Percentiles rank a stretch among this genome's conserved stretches.
phyloP scores from a whole-genome alignment of 1,140 invertebrate species.

The Panulirus ornatus region DNA sequence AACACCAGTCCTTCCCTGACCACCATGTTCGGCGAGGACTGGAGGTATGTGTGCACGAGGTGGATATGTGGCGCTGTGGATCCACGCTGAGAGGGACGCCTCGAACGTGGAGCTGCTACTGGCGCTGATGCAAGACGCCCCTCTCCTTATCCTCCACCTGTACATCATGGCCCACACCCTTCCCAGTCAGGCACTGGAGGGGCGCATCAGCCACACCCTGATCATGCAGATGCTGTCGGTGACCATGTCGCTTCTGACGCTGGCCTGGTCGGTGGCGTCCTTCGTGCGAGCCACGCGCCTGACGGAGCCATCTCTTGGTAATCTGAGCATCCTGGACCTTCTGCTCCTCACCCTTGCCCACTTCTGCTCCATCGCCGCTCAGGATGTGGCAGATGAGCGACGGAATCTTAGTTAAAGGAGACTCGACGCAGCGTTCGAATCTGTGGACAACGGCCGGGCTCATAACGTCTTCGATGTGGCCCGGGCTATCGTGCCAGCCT shows the following conservation, averaged over 20 bases:
- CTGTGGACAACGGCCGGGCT: too few relatives aligned
- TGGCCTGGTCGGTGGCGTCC: constrained; percentile 63
- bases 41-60: constrained; percentile 10
- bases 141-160: constrained; percentile 52
- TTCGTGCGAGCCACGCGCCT: constrained; percentile 54
- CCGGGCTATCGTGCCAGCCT: too few relatives aligned
- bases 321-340: constrained; percentile 51
- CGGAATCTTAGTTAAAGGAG: too few relatives aligned
- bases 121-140: constrained; percentile 53
- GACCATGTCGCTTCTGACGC: constrained; percentile 42
- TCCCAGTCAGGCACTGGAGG: constrained; percentile 31
- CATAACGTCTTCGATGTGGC: too few relatives aligned
- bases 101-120: constrained; percentile 53
- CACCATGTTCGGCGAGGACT: constrained; percentile 11
- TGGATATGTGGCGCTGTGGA: constrained; percentile 50
- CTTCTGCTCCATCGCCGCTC: constrained; percentile 59
- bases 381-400: too few relatives aligned
- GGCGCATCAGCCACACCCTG: constrained; percentile 38
- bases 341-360: constrained; percentile 46
- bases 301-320: constrained; percentile 47
- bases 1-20: too few relatives aligned
- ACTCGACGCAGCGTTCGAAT: too few relatives aligned
- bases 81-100: constrained; percentile 59
- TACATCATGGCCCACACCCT: constrained; percentile 42
- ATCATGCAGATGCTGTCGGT: constrained; percentile 50